These are phyloP conservation scores for Acronicta psi DNA, from an alignment of 2,888 invertebrate genomes.

Conservation along the genomic window DNA sequence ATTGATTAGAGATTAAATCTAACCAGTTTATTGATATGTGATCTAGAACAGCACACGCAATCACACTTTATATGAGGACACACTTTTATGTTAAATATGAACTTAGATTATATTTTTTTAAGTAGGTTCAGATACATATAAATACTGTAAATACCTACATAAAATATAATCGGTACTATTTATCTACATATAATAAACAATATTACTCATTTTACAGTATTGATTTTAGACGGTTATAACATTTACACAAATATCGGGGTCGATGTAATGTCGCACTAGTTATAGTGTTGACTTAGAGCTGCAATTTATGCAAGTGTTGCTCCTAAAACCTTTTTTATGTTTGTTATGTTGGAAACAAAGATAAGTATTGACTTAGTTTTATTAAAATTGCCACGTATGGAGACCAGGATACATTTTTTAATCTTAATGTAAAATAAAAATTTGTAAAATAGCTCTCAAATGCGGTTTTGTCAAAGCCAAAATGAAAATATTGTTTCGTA, in stretches of 20 bases:
- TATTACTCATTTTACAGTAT: conserved; percentile 26
- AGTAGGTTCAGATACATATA: conserved; percentile 20
- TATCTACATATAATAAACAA: conserved; percentile 29
- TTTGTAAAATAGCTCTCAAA: no score
- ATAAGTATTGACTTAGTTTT: conserved; percentile 17
- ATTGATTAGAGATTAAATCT: conserved; percentile 29
- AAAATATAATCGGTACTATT: conserved; percentile 15
- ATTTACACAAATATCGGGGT: conserved; percentile 46
- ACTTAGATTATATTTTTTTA: conserved; percentile 23
- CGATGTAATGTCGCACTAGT: conserved; percentile 42
- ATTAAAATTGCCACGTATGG: conserved; percentile 10
- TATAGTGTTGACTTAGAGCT: conserved; percentile 36
- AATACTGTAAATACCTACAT: conserved; percentile 18
- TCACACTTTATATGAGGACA: conserved; percentile 35
- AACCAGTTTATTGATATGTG: conserved; percentile 31
- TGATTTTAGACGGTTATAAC: conserved; percentile 36
- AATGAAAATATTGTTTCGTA: no score
- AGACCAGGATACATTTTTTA: conserved; percentile 4
- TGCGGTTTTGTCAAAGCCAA: no score
- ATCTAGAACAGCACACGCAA: conserved; percentile 37
- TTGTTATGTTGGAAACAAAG: conserved; percentile 28
- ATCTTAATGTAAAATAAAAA: no score
- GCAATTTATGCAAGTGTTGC: conserved; percentile 49
- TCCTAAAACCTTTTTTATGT: conserved; percentile 39
- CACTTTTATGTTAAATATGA: conserved; percentile 22